phyloP scores from a whole-genome alignment of 2,113 vertebrate species.

The Opisthocomus hoazin region DNA sequence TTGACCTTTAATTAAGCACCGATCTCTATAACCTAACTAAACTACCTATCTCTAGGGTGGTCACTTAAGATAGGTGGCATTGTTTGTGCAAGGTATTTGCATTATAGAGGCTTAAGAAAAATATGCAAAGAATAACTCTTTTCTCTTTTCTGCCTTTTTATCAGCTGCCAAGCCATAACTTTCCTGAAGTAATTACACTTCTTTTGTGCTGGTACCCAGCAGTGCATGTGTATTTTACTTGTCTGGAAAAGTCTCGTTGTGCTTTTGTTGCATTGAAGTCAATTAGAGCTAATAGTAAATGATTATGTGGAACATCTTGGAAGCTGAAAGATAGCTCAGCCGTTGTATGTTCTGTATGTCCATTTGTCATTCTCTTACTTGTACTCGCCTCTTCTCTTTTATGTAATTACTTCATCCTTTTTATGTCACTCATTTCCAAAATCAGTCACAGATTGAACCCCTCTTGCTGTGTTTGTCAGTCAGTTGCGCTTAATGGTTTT shows the following conservation, averaged over 20 bases:
- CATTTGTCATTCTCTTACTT: not conserved
- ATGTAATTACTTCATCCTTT: not conserved
- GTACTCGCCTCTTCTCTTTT: not conserved
- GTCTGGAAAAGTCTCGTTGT: not conserved
- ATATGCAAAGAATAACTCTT: not conserved
- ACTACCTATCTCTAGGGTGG: not conserved
- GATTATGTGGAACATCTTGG: not conserved
- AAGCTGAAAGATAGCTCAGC: not conserved
- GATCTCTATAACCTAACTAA: not conserved
- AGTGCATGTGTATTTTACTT: not conserved
- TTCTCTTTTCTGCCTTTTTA: not conserved
- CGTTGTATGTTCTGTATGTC: not conserved
- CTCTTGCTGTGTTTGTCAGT: not conserved
- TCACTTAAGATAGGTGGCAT: not conserved
- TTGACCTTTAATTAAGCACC: not conserved
- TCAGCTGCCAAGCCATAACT: constrained; percentile 3
- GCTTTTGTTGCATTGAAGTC: constrained; percentile 6
- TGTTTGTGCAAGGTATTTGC: not conserved
- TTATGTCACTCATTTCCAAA: not conserved
- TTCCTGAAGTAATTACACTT: not conserved
- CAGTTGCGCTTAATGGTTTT: not conserved
- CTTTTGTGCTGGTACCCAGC: not conserved
- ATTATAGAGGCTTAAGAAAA: not conserved
- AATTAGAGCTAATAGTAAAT: constrained; percentile 12
- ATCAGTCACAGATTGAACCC: not conserved